Evolutionary conservation across 92 coral and sea anemone species (phyloP), one percentile per base, ranked within the genome.

Genomic region (Parazoanthus swiftii): DNA sequence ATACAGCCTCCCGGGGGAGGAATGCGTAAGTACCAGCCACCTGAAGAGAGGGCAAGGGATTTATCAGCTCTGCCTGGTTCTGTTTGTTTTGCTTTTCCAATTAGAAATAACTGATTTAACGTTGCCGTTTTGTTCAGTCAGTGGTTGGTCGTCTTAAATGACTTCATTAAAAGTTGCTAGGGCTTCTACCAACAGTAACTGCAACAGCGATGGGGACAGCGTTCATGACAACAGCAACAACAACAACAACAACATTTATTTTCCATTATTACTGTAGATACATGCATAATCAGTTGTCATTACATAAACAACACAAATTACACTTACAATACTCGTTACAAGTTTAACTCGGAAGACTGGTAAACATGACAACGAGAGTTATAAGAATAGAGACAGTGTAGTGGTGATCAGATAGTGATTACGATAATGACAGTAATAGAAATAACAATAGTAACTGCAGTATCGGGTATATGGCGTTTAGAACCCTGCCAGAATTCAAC

Each of bases 1-100:
- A 97, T 70, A 97, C 99, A 43, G 99, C 99, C 90, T 97, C 99
- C n/a, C 99, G 96, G 35, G 99, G 99, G 59, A 97, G 96, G 85
- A 97, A 97, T 11, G 99, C 99, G 88, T 97, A 97, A 2, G 99
- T 97, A 76, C 94, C 92, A 48, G 99, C 98, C 77, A 97, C 99
- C 99, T 97, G 29, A 59, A 54, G 85, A 42, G 26, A 72, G 80
- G 37, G 43, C 72, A 58, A 6, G 72, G 73, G 68, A 29, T 50
- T 54, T 54, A 3, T 54, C 59, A 54, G 59, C 59, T 54, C 59
- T 54, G 59, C 44, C 37, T 35, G 8, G 37, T 42, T 74, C 77
- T 74, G 39, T 74, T 37, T 42, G 8, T 35, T 29, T 35, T 36
- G 39, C 3, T 14, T 74, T 74, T 14, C 42, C 77, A 74, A 36